These are phyloP conservation scores for Limonius californicus DNA, from an alignment of 1,140 invertebrate genomes.

Conservation along the genomic window DNA sequence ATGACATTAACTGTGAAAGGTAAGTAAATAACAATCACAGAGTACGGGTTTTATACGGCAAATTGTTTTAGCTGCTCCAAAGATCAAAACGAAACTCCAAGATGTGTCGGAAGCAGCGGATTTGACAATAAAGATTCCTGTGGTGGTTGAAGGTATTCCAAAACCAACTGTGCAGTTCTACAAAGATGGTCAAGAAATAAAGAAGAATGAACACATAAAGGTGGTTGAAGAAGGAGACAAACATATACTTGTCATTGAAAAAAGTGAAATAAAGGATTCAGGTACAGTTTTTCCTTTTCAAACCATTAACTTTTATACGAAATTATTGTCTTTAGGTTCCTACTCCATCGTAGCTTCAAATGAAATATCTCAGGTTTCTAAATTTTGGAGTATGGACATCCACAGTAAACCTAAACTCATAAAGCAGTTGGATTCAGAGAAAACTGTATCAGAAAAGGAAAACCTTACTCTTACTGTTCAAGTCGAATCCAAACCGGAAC, in stretches of 20 bases:
- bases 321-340: constrained; percentile 58
- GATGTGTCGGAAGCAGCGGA: constrained; percentile 69
- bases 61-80: constrained; percentile 64
- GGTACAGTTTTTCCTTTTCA: constrained; percentile 54
- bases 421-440: constrained; percentile 62
- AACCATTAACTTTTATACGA: no score
- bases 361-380: constrained; percentile 80
- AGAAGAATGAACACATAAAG: constrained; percentile 64
- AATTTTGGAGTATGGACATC: constrained; percentile 77
- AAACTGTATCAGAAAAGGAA: constrained; percentile 73
- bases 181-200: constrained; percentile 77
- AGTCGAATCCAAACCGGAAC: constrained; percentile 77
- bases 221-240: constrained; percentile 64
- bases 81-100: constrained; percentile 74
- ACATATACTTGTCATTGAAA: constrained; percentile 75
- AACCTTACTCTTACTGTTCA: constrained; percentile 75
- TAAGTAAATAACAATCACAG: constrained; percentile 26
- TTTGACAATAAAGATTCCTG: constrained; percentile 64
- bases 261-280: constrained; percentile 77
- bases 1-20: constrained; percentile 74
- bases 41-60: no score
- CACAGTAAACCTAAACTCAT: constrained; percentile 72
- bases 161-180: constrained; percentile 78
- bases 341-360: constrained; percentile 92
- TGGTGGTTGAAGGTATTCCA: constrained; percentile 81